Base-by-base conservation (phyloP, 2,888 invertebrate genomes). In the Urechis unicinctus region DNA sequence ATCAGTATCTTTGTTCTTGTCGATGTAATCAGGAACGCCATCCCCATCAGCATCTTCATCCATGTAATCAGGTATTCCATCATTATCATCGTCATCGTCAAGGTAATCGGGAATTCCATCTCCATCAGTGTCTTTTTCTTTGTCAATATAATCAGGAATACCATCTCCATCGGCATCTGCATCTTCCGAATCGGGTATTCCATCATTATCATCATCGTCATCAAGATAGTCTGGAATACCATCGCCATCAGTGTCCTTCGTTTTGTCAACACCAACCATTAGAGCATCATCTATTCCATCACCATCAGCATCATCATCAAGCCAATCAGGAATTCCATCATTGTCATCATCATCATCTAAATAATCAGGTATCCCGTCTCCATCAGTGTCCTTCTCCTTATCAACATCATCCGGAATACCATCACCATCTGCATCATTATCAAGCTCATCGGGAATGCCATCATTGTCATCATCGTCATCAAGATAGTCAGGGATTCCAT, bases 71-170 rank as follows among this genome's bases (percentile, higher is more conserved):
- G 71, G 70, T 25, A 73, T 70, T 3, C 73, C 73, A 59, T 74
- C 70, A 4, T 67, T 68, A 62, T 73, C 71, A 51, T 36, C 60
- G 54, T 71, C 61, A 24, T 53, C 52, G 30, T 64, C 55, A 29
- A 69, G 66, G 9, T 65, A 46, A 51, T 66, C 65, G 1, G 74
- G 72, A 28, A 75, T 70, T 21, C 74, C 73, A 62, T 74, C 73
- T 1, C 70, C 73, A 65, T 72, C 71, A 9, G 55, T 59, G 53
- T 72, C 72, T 43, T 41, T 45, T 4, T 53, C 47, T 3, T 42
- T 36, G 44, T 43, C 42, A 4, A 54, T 25, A 24, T 42, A 24
- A 42, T 69, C 22, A 66, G 69, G 50, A 56, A 70, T 52, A 3
- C 64, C 65, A 43, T 66, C 57, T n/a, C 59, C 62, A 58, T 64